Evolutionary conservation across 1,140 invertebrate species (phyloP), one percentile per base, ranked within the genome.

Genomic region (Drosophila rhopaloa): DNA sequence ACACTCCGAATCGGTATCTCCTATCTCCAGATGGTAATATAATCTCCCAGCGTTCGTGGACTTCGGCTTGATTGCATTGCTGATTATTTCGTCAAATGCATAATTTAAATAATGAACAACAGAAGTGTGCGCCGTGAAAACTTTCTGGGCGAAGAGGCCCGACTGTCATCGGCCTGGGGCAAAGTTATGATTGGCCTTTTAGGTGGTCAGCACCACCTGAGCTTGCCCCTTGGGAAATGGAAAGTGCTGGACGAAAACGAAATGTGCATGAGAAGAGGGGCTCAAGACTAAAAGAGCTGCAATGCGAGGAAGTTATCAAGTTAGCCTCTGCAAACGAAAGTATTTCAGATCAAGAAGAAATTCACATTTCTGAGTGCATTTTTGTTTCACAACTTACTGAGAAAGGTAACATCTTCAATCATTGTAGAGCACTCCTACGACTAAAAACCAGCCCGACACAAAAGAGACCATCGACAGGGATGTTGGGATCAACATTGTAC

Each of bases 61-160:
- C 67, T 77, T 60, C 27, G 60, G 73, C 84, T 80, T 89, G 84
- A 88, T 88, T 88, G 85, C 84, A 89, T 44, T 83, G 68, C 73
- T 89, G 84, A 88, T 88, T 88, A 78, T 88, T 88, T 88, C 83
- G 79, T 88, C 84, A 84, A 70, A 74, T 73, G 83, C 83, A 86
- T 86, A 88, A 88, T 84, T 88, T 89, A 84, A 89, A 75, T 75
- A 16, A 16, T 77, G 51, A 83, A 84, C 84, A 89, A 63, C 80
- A 75, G 57, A 72, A 59, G 72, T 66, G 78, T 71, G 77, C 76
- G 57, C 79, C 51, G 53, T 55, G 70, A 81, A 86, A 86, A 65
- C 71, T 76, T 75, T 81, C 54, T 48, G 47, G 54, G 61, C 60
- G 24, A 35, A 46, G 74, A 32, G 51, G 38, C 47, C 44, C 56